Conservation (phyloP, 2,113 vertebrate species). For the Dasyprocta punctata region DNA sequence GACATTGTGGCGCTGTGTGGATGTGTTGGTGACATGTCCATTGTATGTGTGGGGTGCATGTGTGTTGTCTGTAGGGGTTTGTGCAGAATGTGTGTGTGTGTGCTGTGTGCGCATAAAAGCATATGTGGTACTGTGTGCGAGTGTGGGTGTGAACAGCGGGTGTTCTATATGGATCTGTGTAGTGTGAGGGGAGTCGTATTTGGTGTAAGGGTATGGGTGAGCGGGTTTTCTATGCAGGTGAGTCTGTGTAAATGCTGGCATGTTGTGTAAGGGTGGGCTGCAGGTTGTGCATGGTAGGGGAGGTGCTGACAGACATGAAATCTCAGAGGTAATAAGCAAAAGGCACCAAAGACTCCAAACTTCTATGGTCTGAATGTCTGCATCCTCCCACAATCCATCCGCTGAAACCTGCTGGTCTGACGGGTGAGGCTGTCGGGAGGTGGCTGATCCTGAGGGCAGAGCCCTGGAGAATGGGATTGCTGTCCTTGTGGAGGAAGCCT, state of each 20-base stretch:
- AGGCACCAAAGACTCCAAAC: background rate
- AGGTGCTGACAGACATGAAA: background rate
- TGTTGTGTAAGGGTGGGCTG: no score
- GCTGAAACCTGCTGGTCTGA: background rate
- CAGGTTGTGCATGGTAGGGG: background rate
- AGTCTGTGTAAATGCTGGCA: background rate
- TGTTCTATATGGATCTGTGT: no score
- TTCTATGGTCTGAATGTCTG: background rate
- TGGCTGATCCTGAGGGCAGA: background rate
- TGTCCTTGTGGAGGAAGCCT: background rate
- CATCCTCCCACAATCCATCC: no score
- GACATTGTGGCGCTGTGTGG: background rate
- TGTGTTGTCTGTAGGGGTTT: background rate
- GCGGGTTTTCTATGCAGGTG: background rate
- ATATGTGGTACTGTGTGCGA: no score
- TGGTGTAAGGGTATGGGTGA: background rate
- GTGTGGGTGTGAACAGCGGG: background rate
- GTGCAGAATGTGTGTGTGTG: background rate
- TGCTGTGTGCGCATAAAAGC: background rate
- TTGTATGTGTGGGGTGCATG: background rate
- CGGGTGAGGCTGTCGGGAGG: background rate
- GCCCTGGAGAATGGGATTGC: background rate
- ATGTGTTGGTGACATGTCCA: background rate
- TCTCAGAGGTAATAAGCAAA: background rate
- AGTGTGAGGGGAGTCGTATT: rapidly evolving